These are phyloP conservation scores for Drosophila ustulata DNA, from an alignment of 2,888 invertebrate genomes.

Conservation along the genomic window DNA sequence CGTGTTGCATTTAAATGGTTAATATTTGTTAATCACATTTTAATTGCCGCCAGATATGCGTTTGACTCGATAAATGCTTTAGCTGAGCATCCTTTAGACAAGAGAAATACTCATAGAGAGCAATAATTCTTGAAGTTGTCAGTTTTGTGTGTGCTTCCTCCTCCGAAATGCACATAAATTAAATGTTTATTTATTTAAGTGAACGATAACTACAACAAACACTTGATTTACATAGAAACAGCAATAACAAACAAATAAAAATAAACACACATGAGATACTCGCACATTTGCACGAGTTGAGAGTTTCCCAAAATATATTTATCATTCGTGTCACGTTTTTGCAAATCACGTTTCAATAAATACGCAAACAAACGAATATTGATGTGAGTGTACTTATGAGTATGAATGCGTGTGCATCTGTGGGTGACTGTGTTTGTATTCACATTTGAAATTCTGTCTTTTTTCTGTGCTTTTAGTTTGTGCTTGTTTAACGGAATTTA, in stretches of 20 bases:
- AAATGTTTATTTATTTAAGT: slow-evolving; percentile 39
- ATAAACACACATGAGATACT: slow-evolving; percentile 34
- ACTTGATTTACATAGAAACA: slow-evolving; percentile 28
- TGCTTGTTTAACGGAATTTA: slow-evolving; percentile 31
- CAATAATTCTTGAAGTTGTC: slow-evolving; percentile 3
- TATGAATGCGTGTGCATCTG: slow-evolving; percentile 1
- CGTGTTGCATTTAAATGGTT: slow-evolving; percentile 36
- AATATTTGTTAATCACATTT: slow-evolving; percentile 49
- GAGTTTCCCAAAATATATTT: slow-evolving; percentile 37
- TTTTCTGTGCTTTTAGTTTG: slow-evolving; percentile 30
- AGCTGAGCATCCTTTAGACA: slow-evolving; percentile 33
- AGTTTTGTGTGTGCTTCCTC: slow-evolving; percentile 2
- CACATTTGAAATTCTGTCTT: slow-evolving; percentile 21
- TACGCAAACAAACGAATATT: slow-evolving; percentile 42
- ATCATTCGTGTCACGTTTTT: slow-evolving; percentile 72
- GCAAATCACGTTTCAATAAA: slow-evolving; percentile 70
- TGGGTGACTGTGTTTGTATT: slow-evolving; percentile 15
- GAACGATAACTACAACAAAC: slow-evolving; percentile 22
- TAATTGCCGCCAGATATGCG: slow-evolving; percentile 38
- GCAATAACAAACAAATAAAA: slow-evolving; percentile 18
- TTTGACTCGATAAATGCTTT: slow-evolving; percentile 23
- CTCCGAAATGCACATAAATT: slow-evolving; percentile 43
- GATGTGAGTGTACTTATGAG: slow-evolving; percentile 40
- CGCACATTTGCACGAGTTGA: slow-evolving; percentile 1
- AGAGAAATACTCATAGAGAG: not conserved